Evolutionary conservation across 2,888 invertebrate species (phyloP).

Genomic region (Harmothoe impar): DNA sequence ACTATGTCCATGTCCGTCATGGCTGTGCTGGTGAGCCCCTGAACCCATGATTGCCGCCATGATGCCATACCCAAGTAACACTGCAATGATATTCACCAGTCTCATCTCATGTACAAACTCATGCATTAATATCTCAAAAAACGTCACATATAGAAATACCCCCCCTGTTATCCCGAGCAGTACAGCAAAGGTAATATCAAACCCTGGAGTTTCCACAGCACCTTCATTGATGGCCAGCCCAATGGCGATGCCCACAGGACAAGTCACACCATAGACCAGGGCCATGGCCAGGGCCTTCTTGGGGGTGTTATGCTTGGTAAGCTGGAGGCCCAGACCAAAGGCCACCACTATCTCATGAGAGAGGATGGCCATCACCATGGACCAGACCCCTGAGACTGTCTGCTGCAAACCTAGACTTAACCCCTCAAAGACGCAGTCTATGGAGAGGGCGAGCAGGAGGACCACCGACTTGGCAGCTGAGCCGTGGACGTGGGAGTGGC

Average conservation of each 20-base stretch:
- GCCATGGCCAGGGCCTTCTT: constrained; percentile 53
- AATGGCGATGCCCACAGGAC: constrained; percentile 66
- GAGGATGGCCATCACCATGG: constrained; percentile 68
- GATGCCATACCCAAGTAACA: constrained; percentile 67
- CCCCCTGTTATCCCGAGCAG: constrained; percentile 62
- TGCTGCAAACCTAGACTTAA: constrained; percentile 67
- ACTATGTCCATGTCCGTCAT: not conserved
- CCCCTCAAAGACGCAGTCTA: constrained; percentile 69
- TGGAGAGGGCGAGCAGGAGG: constrained; percentile 68
- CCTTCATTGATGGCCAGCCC: constrained; percentile 65
- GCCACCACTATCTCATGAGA: constrained; percentile 69
- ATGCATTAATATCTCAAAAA: constrained; percentile 64
- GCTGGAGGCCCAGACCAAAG: constrained; percentile 69
- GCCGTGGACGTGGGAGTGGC: constrained; percentile 42
- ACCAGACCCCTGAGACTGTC: constrained; percentile 65
- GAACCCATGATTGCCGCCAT: constrained; percentile 56
- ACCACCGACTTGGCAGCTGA: constrained; percentile 62
- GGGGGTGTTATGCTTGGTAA: constrained; percentile 58
- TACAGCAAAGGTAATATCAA: constrained; percentile 60
- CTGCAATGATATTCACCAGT: constrained; percentile 67
- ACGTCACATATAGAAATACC: constrained; percentile 65
- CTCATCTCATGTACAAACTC: constrained; percentile 62
- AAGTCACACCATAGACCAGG: constrained; percentile 65
- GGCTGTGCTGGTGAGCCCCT: not conserved
- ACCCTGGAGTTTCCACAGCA: not conserved